Base-by-base conservation (phyloP, 1,140 invertebrate species). In the Trachymyrmex cornetzi region DNA sequence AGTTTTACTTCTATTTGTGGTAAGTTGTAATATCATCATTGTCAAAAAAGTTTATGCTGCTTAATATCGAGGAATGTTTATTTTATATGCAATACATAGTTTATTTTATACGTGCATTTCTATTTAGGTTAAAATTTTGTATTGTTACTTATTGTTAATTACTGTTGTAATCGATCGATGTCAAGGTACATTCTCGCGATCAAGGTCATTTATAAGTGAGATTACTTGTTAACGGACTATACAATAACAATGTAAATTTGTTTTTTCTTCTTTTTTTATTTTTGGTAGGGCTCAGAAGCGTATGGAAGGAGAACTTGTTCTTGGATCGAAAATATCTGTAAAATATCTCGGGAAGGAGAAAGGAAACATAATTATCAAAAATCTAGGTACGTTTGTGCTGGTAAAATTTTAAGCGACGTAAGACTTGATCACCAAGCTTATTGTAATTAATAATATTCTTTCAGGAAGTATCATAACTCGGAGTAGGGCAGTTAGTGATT, bases 251-350 rank as follows among this genome's bases (percentile, higher is more conserved):
- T 86, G 57, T 87, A 77, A 90, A 92, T 93, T 95, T 79, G 72
- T 92, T 95, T 67, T 57, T 55, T 55, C 24, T 22, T 14, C 30
- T 59, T 59, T 74, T 74, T 84, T 84, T 63, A 30, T 30, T 48
- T 59, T 59, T 16, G 53, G 0, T 91, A 98, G 98, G 94, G 98
- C 98, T 88, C 96, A 97, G 92, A 98, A 98, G 93, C 97, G 98
- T 93, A 98, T 98, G 96, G 97, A 98, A 93, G 98, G 97, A 87
- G 97, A 98, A 94, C 97, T 98, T 95, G 97, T 98, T 63, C 98
- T 97, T 96, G 97, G 98, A 44, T 96, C 96, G 50, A 97, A 97
- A 95, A 98, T 98, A 97, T 92, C 97, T 96, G 95, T 95, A 55
- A 94, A 89, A 88, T 94, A 92, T 91, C 88, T 81, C 12, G 24